phyloP scores from a whole-genome alignment of 2,113 vertebrate species.

The Myxocyprinus asiaticus region DNA sequence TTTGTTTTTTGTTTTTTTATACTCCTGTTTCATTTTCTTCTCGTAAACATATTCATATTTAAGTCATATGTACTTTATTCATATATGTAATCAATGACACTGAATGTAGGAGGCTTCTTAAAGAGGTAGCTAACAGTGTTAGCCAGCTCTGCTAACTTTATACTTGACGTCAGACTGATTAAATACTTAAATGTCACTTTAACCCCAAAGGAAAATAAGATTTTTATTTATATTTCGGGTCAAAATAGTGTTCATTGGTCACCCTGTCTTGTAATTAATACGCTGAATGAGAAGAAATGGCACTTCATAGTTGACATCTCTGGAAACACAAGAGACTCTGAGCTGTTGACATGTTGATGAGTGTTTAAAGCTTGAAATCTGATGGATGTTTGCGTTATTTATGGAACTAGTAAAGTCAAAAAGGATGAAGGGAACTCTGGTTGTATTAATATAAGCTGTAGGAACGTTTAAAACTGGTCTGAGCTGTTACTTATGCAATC shows the following conservation, averaged over 20 bases:
- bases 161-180: conserved; percentile 15
- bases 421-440: too few species aligned
- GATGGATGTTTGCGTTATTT: not conserved
- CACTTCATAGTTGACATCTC: not conserved
- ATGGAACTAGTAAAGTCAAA: not conserved
- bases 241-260: not conserved
- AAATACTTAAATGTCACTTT: not conserved
- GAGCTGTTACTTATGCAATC: not conserved
- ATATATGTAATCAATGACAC: not conserved
- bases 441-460: not conserved
- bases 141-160: conserved; percentile 38
- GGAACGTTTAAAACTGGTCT: not conserved
- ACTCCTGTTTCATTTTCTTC: not conserved
- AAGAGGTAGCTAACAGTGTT: conserved; percentile 26
- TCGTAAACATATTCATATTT: not conserved
- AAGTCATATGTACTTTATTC: not conserved
- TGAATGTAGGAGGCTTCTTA: not conserved
- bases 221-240: not conserved
- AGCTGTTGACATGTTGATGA: conserved; percentile 10
- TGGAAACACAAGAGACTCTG: not conserved
- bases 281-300: not conserved
- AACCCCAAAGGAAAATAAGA: not conserved
- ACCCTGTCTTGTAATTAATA: not conserved
- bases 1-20: too few species aligned
- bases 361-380: not conserved